phyloP scores from a whole-genome alignment of 2,797 vertebrate genomes.

The Tiaroga cobitis region DNA sequence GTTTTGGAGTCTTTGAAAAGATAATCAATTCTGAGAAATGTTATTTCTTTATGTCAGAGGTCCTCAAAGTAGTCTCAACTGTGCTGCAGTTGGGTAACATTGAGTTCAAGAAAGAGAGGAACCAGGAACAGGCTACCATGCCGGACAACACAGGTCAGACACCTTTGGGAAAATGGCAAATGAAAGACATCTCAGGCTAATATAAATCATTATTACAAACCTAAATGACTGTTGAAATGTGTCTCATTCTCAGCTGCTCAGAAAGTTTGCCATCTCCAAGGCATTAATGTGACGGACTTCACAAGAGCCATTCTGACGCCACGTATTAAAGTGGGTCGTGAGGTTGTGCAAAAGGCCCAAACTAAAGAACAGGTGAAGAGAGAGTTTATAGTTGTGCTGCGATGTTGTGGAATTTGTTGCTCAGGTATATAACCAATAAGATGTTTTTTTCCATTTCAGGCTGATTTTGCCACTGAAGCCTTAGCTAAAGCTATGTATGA shows the following conservation, averaged over 20 bases:
- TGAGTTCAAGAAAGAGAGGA: constrained; percentile 95
- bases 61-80: constrained; percentile 91
- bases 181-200: not conserved
- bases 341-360: constrained; percentile 97
- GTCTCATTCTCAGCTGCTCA: constrained; percentile 83
- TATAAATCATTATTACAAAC: not conserved
- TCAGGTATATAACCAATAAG: not conserved
- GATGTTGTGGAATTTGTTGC: not conserved
- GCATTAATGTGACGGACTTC: constrained; percentile 95
- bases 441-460: constrained; percentile 72
- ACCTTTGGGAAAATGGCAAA: not conserved
- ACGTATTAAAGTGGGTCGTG: constrained; percentile 94
- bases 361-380: constrained; percentile 93
- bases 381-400: not conserved
- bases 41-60: constrained; percentile 73
- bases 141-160: constrained; percentile 91
- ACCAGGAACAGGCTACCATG: constrained; percentile 95
- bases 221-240: not conserved
- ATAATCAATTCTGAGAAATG: constrained; percentile 1
- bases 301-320: constrained; percentile 92
- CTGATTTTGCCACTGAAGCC: constrained; percentile 92
- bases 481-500: constrained; percentile 97
- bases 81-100: constrained; percentile 95
- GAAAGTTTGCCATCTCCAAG: constrained; percentile 95
- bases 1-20: not conserved